Base-by-base conservation (phyloP, 2,797 vertebrate genomes). In the Threskiornis aethiopicus region DNA sequence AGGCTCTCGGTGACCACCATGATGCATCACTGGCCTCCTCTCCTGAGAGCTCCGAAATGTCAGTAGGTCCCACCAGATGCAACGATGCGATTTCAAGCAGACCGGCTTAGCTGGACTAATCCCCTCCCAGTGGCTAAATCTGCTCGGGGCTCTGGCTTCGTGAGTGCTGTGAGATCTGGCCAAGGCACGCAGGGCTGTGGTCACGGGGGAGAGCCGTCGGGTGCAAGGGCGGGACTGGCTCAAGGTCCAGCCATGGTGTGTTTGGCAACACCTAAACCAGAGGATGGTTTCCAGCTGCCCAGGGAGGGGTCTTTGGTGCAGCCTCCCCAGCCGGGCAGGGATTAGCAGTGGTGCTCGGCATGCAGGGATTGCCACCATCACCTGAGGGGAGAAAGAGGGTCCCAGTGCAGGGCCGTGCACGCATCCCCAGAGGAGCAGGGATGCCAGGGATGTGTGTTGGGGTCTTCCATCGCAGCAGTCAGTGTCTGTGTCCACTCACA, bases 121-220 rank as follows among this genome's bases (percentile, higher is more conserved):
- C 66, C 52, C 28, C 11, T 19, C 29, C 26, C 46, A 5, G 51
- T 17, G 41, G 52, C 35, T 54, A 37, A 72, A 72, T 42, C 65
- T 25, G n/a, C 78, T 41, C 4, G 2, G 35, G 46, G 46, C 65
- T 57, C 46, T 2, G 41, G 31, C 31, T 61, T 44, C 13, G 20
- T 1, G 3, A 51, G 41, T 1, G 1, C n/a, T 1, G 6, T 6
- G 64, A 65, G 78, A 29, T 8, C 29, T 1, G 0, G n/a, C 9
- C 26, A 5, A 26, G 24, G 55, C 18, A 1, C 3, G 1, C n/a
- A 9, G 58, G 41, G 35, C 31, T 4, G 4, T 1, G 3, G n/a
- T 16, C 42, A 10, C n/a, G 26, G 46, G 39, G 26, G 16, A 79
- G 66, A 66, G 22, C 19, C 2, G 2, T 3, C 19, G 61, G 22